Evolutionary conservation across 2,888 invertebrate genomes (phyloP).

Genomic region (Tuta absoluta): DNA sequence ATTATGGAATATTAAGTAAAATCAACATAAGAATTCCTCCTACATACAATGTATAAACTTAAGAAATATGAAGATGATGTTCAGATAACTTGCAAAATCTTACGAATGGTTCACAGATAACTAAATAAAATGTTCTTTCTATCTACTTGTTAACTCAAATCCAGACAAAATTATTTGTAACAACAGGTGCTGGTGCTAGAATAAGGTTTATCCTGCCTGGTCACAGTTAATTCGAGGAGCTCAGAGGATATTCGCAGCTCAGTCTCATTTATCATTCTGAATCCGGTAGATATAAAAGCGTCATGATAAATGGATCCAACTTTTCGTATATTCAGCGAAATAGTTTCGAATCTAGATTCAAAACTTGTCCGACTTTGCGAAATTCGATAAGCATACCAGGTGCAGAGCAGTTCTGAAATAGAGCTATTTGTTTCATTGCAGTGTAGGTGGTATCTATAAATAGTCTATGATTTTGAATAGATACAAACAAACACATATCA

Average conservation of each 20-base stretch:
- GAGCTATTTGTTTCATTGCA: not conserved
- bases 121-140: too few relatives aligned
- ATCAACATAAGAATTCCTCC: not conserved
- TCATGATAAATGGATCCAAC: not conserved
- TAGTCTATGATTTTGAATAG: too few relatives aligned
- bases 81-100: too few relatives aligned
- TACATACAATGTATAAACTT: not conserved
- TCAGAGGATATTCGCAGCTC: slow-evolving; percentile 1
- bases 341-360: slow-evolving; percentile 3
- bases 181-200: not conserved
- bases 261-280: slow-evolving; percentile 3
- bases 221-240: not conserved
- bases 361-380: not conserved
- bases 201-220: not conserved
- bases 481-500: too few relatives aligned
- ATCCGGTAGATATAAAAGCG: not conserved
- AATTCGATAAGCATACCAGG: not conserved
- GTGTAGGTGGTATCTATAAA: slow-evolving; percentile 71
- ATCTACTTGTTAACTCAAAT: too few relatives aligned
- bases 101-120: too few relatives aligned
- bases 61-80: too few relatives aligned
- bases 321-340: slow-evolving; percentile 5
- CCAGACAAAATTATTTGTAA: not conserved
- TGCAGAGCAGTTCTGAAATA: not conserved
- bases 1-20: not conserved